A percentile compares a stretch with the other conserved stretches of the same genome.
Evolutionary conservation across 1,140 invertebrate species (phyloP).

Genomic region (Bombus pascuorum): DNA sequence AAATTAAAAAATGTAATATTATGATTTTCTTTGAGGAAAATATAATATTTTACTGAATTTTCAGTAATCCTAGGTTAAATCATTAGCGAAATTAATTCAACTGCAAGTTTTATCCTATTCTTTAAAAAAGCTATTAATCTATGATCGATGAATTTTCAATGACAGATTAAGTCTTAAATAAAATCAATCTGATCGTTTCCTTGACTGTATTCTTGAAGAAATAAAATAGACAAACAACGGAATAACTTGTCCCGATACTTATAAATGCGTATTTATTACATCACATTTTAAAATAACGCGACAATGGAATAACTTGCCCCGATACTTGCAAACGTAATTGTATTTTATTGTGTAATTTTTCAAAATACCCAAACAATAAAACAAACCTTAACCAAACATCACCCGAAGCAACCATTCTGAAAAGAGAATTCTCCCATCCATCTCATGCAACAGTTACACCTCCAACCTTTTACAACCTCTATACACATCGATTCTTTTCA

Average conservation of each 20-base stretch:
- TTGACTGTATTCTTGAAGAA: no score
- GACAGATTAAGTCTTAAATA: no score
- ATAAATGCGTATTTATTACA: not conserved
- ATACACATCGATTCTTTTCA: not conserved
- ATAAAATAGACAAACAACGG: no score
- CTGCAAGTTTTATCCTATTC: no score
- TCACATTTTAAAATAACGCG: not conserved
- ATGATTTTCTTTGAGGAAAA: not conserved
- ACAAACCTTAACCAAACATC: not conserved
- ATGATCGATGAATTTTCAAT: no score
- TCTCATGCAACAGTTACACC: conserved; percentile 2
- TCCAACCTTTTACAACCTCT: not conserved
- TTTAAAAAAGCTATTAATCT: no score
- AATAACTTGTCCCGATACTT: not conserved
- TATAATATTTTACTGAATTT: not conserved
- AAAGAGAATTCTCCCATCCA: conserved; percentile 3
- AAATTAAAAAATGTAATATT: no score
- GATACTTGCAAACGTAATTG: not conserved
- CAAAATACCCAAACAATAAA: not conserved
- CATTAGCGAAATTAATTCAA: no score
- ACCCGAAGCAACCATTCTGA: not conserved
- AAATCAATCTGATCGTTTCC: no score
- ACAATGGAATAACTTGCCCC: not conserved
- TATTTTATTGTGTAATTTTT: no score
- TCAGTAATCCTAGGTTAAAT: not conserved